Base-by-base conservation (phyloP, 1,140 invertebrate species). In the Ostrea edulis region DNA sequence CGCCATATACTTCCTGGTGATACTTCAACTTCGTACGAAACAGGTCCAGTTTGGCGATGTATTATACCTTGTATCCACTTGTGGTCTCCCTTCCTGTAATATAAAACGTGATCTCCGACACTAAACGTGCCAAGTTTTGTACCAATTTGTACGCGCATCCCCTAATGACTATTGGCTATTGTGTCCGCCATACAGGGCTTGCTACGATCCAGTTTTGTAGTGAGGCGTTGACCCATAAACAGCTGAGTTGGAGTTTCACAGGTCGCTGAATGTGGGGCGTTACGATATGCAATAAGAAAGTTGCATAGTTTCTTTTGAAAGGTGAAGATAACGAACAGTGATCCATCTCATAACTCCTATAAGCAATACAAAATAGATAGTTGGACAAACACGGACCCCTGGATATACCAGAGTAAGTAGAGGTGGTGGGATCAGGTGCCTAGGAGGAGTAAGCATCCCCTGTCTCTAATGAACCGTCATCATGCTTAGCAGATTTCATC, bases 11-110 rank as follows among this genome's bases (percentile, higher is more conserved):
- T 54, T 20, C 85, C 84, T 53, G 88, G 44, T 44, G 5, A 44
- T 35, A 84, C 55, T 35, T 89, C 62, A 1, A 86, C 52, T n/a
- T 82, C 20, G 35, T 86, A 89, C 2, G 88, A 89, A 11, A 89
- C 52, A 11, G 86, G 85, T 22, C 86, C 86, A 29, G 85, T 87
- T 71, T 84, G 53, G 8, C 44, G 35, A 9, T n/a, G 17, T 22
- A 89, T 81, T 4, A 12, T 84, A 3, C 82, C 85, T 9, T 8
- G 5, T 20, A 52, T 68, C 8, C 25, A 0, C 25, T 82, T n/a
- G 44, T 89, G 84, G 68, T 89, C 85, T 7, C 88, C 29, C 4
- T 84, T 53, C n/a, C n/a, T n/a, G n/a, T n/a, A n/a, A n/a, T n/a
- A n/a, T 14, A 52, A 4, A 1, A 87, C 85, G 29, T 11, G 3